A percentile compares a stretch with the other conserved stretches of the same genome.
Conservation (phyloP, 2,113 vertebrate genomes). For the Nesoenas mayeri region DNA sequence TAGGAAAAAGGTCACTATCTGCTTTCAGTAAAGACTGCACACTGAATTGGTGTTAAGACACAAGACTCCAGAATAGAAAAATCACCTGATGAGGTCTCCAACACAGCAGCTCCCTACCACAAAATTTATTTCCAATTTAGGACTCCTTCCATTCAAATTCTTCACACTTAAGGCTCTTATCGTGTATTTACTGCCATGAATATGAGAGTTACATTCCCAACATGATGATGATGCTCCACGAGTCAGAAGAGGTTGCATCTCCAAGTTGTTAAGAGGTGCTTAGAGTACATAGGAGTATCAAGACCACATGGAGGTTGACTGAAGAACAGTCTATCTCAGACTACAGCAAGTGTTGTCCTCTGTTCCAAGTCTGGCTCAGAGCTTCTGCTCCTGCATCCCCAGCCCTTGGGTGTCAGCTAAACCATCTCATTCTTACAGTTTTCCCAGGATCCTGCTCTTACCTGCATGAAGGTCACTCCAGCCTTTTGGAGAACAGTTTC, state of each 20-base stretch:
- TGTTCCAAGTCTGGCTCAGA: background rate
- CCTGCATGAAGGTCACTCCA: background rate
- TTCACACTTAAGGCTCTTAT: background rate
- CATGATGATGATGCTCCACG: no score
- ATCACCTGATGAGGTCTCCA: background rate
- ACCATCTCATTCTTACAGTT: background rate
- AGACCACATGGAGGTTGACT: background rate
- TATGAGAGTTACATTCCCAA: background rate
- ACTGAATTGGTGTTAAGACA: background rate
- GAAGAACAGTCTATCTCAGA: background rate
- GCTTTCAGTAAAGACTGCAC: background rate
- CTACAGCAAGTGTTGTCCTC: background rate
- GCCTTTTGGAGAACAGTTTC: background rate
- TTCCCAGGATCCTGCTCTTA: background rate
- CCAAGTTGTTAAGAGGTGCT: background rate
- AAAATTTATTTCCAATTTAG: background rate
- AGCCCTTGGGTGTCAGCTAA: background rate
- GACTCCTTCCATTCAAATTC: background rate
- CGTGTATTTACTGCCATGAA: background rate
- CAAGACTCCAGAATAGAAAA: background rate
- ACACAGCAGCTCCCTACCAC: background rate
- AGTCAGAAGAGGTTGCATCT: background rate
- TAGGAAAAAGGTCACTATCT: background rate
- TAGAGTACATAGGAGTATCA: background rate
- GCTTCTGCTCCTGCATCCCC: background rate